Evolutionary conservation across 2,797 vertebrate genomes (phyloP).

Genomic region (Mormyrus proboscirostris): DNA sequence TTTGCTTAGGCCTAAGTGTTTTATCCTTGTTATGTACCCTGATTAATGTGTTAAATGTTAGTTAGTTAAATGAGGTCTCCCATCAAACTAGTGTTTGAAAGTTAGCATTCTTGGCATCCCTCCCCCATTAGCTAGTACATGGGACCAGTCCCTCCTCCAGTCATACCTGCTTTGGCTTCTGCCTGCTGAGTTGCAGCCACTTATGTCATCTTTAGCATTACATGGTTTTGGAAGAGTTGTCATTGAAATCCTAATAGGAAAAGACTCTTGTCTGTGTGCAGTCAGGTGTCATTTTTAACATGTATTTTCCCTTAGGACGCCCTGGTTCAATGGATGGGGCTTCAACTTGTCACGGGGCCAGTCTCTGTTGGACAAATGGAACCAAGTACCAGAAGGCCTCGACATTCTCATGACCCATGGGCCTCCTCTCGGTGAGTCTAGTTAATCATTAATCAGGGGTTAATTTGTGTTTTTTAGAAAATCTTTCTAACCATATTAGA

Average conservation of each 20-base stretch:
- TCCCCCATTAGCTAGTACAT: neutral
- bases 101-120: neutral
- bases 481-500: neutral
- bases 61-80: neutral
- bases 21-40: neutral
- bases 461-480: conserved; percentile 41
- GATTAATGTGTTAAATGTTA: neutral
- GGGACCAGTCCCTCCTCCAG: neutral
- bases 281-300: neutral
- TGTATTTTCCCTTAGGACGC: conserved; percentile 70
- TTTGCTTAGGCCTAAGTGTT: neutral
- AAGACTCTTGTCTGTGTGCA: neutral
- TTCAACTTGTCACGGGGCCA: conserved; percentile 96
- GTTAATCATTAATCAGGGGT: conserved; percentile 39
- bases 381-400: conserved; percentile 90
- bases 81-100: neutral
- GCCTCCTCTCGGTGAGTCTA: conserved; percentile 88
- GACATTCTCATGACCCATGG: conserved; percentile 98
- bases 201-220: neutral
- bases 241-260: neutral
- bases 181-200: neutral
- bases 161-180: neutral
- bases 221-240: neutral
- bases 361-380: conserved; percentile 98
- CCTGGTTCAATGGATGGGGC: conserved; percentile 98